These are phyloP conservation scores for Plebejus anna DNA, from an alignment of 2,888 invertebrate species.

Conservation along the genomic window DNA sequence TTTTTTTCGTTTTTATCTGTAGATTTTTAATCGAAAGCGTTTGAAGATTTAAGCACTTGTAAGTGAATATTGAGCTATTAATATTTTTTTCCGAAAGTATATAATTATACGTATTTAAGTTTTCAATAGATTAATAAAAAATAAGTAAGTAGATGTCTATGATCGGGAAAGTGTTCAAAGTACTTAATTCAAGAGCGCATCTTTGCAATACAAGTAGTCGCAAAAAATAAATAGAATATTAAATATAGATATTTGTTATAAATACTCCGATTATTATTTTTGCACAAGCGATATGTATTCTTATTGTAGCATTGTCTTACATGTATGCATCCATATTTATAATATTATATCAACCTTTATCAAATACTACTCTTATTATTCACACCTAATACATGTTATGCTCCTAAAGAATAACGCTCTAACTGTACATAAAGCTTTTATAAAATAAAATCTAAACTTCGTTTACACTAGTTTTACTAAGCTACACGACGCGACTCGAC, in stretches of 20 bases:
- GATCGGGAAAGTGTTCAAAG: conserved; percentile 1
- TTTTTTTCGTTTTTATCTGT: background rate
- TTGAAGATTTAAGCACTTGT: background rate
- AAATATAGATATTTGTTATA: conserved; percentile 44
- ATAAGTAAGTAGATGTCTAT: background rate
- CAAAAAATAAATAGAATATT: conserved; percentile 22
- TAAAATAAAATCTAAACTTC: conserved; percentile 74
- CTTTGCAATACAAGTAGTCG: conserved; percentile 10
- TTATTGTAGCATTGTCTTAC: conserved; percentile 73
- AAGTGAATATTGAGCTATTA: background rate
- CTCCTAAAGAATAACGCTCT: conserved; percentile 66
- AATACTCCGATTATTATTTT: conserved; percentile 52
- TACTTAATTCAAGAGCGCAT: background rate
- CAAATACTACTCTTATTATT: conserved; percentile 75
- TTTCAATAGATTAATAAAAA: conserved; percentile 4
- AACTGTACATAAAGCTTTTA: conserved; percentile 77
- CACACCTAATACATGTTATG: conserved; percentile 67
- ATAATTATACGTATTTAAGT: background rate
- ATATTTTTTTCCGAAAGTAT: background rate
- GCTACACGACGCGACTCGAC: conserved; percentile 63
- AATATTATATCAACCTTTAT: conserved; percentile 62
- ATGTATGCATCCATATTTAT: conserved; percentile 59
- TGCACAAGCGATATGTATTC: conserved; percentile 76
- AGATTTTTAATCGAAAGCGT: background rate
- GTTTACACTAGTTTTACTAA: conserved; percentile 63